phyloP scores from a whole-genome alignment of 2,797 vertebrate genomes.

The Lutjanus argentimaculatus region DNA sequence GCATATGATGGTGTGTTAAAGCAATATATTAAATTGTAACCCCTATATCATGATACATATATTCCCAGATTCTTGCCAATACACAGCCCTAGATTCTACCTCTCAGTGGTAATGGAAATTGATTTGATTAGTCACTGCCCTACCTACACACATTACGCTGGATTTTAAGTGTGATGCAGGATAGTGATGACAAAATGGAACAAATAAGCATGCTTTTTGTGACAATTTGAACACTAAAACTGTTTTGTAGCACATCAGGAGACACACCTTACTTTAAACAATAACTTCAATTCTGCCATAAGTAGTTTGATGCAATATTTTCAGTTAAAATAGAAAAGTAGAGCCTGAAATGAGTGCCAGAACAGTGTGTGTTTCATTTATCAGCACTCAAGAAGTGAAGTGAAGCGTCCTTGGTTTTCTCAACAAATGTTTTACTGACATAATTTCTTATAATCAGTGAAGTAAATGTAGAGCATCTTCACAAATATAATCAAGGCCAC shows the following conservation, averaged over 20 bases:
- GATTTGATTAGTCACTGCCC: not conserved
- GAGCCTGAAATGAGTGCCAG: not conserved
- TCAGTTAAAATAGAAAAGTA: not conserved
- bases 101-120: too few relatives aligned
- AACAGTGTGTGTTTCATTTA: constrained; percentile 3
- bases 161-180: not conserved
- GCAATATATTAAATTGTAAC: too few relatives aligned
- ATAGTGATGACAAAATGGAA: not conserved
- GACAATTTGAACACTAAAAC: not conserved
- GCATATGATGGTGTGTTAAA: too few relatives aligned
- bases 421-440: constrained; percentile 17
- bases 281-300: not conserved
- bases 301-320: not conserved
- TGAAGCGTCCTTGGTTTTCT: constrained; percentile 35
- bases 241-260: not conserved
- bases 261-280: not conserved
- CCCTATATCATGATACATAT: too few relatives aligned
- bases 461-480: not conserved
- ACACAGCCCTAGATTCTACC: too few relatives aligned
- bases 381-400: constrained; percentile 23
- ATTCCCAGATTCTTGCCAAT: too few relatives aligned
- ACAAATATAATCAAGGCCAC: constrained; percentile 17
- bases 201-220: constrained; percentile 4
- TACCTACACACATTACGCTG: not conserved
- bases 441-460: constrained; percentile 2